These are phyloP conservation scores for Hydrolagus affinis DNA, from an alignment of 2,113 vertebrate genomes.

Conservation along the genomic window DNA sequence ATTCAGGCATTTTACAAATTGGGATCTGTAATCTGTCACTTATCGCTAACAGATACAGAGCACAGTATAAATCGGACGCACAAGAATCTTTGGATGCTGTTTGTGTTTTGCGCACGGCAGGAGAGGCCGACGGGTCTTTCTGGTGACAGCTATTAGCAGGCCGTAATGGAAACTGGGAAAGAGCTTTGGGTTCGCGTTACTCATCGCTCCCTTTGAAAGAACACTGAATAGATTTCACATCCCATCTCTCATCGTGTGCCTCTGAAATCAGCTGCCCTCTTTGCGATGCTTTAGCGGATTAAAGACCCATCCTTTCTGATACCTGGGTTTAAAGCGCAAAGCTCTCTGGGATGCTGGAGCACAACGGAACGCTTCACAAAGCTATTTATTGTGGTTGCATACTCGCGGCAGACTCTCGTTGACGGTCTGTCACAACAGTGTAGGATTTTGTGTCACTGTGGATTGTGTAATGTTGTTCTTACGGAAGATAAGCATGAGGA, in stretches of 20 bases:
- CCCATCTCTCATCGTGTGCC: background rate
- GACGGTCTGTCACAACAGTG: conserved; percentile 65
- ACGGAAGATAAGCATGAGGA: conserved; percentile 53
- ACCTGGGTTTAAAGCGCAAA: conserved; percentile 54
- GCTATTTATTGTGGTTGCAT: conserved; percentile 41
- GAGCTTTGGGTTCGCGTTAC: background rate
- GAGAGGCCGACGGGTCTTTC: background rate
- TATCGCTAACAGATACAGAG: background rate
- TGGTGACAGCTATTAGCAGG: background rate
- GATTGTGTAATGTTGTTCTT: conserved; percentile 53
- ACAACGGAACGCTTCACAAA: conserved; percentile 50
- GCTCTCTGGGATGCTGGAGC: conserved; percentile 44
- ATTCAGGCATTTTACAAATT: too few relatives aligned
- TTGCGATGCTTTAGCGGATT: conserved; percentile 67
- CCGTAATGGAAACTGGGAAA: background rate
- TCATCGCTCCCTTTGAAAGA: background rate
- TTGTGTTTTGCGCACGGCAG: background rate
- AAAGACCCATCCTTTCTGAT: conserved; percentile 35
- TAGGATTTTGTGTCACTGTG: conserved; percentile 49
- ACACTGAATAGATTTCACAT: conserved; percentile 16
- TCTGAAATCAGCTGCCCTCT: conserved; percentile 37
- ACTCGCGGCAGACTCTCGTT: conserved; percentile 59
- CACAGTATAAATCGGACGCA: background rate
- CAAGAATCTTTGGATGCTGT: background rate
- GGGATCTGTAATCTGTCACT: too few relatives aligned